Base-by-base conservation (phyloP, 2,797 vertebrate species). In the Hapalemur alaotrensis region DNA sequence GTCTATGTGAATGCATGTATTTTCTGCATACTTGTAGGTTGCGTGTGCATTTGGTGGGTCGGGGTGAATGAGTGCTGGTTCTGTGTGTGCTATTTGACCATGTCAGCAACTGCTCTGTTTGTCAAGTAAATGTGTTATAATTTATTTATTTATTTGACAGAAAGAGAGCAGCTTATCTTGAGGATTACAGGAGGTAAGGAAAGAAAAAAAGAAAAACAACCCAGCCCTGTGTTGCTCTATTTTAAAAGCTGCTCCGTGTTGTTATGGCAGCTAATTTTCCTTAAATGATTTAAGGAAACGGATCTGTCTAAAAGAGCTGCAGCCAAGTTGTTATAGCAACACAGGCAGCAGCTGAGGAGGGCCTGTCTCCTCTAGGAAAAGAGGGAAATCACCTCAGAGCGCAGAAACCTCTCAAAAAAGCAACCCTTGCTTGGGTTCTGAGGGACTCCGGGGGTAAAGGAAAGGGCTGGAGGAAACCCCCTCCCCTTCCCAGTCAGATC, bases 191-290 rank as follows among this genome's bases (percentile, higher is more conserved):
- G 79, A 98, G 96, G 96, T 20, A 63, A 79, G 59, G 20, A 9
- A 30, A 38, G 28, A 38, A 17, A 38, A 35, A 20, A 48, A 43
- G 28, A 46, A 70, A 54, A 2, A 43, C 43, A 9, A 2, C 7
- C 38, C 38, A 88, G 80, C 15, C 86, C 98, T 28, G n/a, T 70
- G 83, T 82, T 87, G 83, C 91, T 96, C 97, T 97, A 95, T 98
- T 98, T 98, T 98, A 98, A 98, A 98, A 95, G 95, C 93, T 88
- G 63, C 70, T 98, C 97, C 73, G 75, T 98, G 98, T 98, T 98
- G 97, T 98, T 98, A 98, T 96, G 98, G 98, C 98, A 98, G 98
- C 98, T 98, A 98, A 98, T 98, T 98, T 98, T 98, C 98, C 96
- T 98, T 98, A 98, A 98, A 98, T 98, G 98, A 98, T 98, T 98